Percentiles rank a stretch among this genome's conserved stretches.
These are phyloP conservation scores for Epizoanthus illoricatus DNA, from an alignment of 92 coral and sea anemone genomes.

Conservation along the genomic window DNA sequence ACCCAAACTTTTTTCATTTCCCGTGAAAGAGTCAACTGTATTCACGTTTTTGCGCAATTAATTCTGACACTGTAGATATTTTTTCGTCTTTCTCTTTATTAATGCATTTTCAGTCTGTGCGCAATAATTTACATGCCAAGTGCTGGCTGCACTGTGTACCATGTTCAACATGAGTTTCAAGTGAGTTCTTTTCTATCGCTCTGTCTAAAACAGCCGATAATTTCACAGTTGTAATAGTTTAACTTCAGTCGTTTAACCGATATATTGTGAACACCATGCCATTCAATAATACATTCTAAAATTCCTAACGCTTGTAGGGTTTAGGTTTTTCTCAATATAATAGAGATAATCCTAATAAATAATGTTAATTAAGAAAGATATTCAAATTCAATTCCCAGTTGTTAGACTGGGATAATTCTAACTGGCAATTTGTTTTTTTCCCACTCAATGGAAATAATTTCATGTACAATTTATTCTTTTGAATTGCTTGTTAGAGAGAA, in stretches of 20 bases:
- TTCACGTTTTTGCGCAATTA: too few relatives aligned
- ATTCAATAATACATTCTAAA: neutral
- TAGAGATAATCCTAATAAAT: neutral
- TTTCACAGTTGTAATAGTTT: neutral
- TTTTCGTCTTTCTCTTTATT: neutral
- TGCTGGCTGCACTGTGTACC: neutral
- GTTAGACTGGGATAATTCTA: too few relatives aligned
- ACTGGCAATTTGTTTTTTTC: neutral
- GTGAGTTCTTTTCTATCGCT: neutral
- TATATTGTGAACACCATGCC: neutral
- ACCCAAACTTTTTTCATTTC: too few relatives aligned
- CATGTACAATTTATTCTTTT: neutral
- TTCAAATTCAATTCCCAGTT: constrained; percentile 10
- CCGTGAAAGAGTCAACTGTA: neutral
- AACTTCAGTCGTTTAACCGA: neutral
- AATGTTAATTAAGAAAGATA: neutral
- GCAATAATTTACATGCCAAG: constrained; percentile 5
- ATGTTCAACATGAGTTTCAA: neutral
- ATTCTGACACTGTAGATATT: neutral
- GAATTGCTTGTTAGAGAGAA: too few relatives aligned
- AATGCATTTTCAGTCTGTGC: neutral
- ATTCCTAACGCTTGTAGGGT: neutral
- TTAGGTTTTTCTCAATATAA: neutral
- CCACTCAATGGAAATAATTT: neutral
- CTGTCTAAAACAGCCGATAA: neutral